These are phyloP conservation scores for Gymnocephalus cernua DNA, from an alignment of 2,113 vertebrate species.

Conservation along the genomic window DNA sequence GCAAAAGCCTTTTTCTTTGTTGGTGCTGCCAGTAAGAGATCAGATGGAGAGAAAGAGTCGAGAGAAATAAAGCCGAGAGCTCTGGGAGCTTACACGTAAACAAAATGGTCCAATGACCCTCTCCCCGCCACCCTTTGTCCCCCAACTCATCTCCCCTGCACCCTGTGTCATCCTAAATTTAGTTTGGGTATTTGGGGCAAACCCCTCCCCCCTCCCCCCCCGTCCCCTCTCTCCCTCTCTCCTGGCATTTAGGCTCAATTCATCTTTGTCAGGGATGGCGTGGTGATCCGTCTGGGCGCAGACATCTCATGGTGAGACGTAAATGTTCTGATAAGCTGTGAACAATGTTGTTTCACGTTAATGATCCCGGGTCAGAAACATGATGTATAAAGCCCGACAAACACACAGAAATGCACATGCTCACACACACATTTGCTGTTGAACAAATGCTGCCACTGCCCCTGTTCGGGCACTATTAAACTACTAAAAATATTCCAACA, in stretches of 20 bases:
- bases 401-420: slow-evolving; percentile 13
- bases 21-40: slow-evolving; percentile 37
- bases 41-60: not conserved
- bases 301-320: slow-evolving; percentile 76
- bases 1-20: slow-evolving; percentile 39
- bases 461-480: not conserved
- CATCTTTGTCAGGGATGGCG: slow-evolving; percentile 72
- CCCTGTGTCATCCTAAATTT: slow-evolving; percentile 70
- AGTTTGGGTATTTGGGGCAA: slow-evolving; percentile 62
- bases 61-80: slow-evolving; percentile 35
- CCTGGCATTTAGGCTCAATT: slow-evolving; percentile 72
- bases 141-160: slow-evolving; percentile 27
- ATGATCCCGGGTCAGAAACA: slow-evolving; percentile 74
- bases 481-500: not conserved
- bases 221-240: slow-evolving; percentile 11
- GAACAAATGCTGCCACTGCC: slow-evolving; percentile 25
- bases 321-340: slow-evolving; percentile 85
- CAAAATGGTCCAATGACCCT: slow-evolving; percentile 22
- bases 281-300: slow-evolving; percentile 59
- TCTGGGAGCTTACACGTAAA: slow-evolving; percentile 30
- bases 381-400: slow-evolving; percentile 48
- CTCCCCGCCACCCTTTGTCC: slow-evolving; percentile 36
- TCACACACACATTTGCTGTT: not conserved
- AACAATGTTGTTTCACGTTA: slow-evolving; percentile 83
- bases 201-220: not conserved